Conservation (phyloP, 2,888 invertebrate species). For the Pollenia angustigena region DNA sequence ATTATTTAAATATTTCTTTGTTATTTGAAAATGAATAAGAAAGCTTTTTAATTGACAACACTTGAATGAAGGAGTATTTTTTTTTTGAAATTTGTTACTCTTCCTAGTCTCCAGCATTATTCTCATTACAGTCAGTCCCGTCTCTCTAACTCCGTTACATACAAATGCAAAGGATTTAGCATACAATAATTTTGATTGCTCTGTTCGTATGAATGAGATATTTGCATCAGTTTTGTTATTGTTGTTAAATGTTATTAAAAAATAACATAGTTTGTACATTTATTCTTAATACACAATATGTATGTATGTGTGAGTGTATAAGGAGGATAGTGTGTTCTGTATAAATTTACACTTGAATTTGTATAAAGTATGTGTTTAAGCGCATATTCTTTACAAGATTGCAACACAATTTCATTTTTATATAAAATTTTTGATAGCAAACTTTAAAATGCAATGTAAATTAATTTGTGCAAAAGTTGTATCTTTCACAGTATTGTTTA, state of each 20-base stretch:
- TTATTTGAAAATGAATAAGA: neutral
- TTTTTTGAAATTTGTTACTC: neutral
- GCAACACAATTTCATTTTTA: constrained; percentile 24
- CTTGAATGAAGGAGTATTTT: neutral
- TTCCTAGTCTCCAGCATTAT: neutral
- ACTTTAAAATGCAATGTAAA: constrained; percentile 65
- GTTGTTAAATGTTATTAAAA: constrained; percentile 51
- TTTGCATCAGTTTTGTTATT: constrained; percentile 45
- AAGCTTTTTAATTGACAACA: constrained; percentile 15
- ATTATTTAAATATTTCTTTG: too few species aligned
- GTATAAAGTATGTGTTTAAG: neutral
- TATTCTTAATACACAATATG: neutral
- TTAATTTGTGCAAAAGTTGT: constrained; percentile 64
- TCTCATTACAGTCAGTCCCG: neutral
- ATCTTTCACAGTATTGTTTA: constrained; percentile 23
- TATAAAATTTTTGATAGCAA: constrained; percentile 40
- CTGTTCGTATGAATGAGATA: constrained; percentile 8
- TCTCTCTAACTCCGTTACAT: neutral
- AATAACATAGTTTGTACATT: constrained; percentile 27
- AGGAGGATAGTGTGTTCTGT: neutral
- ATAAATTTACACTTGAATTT: neutral
- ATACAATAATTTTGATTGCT: constrained; percentile 16
- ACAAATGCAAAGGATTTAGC: constrained; percentile 2
- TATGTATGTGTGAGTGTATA: neutral
- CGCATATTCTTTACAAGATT: constrained; percentile 31